Evolutionary conservation across 1,140 invertebrate species (phyloP).

Genomic region (Drosophila hydei): DNA sequence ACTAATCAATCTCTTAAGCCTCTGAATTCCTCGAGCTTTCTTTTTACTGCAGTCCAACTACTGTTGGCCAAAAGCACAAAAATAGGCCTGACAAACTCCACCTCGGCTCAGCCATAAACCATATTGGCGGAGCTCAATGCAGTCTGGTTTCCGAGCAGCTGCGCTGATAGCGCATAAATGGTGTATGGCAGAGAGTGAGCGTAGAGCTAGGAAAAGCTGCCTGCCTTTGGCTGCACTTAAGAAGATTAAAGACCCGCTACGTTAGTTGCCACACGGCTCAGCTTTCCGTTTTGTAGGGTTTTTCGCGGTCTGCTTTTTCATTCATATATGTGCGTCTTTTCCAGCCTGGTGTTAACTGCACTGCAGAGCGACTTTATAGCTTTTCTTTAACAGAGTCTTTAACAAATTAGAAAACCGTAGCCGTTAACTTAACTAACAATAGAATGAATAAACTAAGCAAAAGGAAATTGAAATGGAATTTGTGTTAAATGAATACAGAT

Average conservation of each 20-base stretch:
- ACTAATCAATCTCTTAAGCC: too few species aligned
- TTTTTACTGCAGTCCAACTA: neutral
- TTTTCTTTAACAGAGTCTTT: neutral
- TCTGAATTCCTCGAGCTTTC: neutral
- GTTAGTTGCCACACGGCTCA: constrained; percentile 42
- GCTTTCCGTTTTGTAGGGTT: constrained; percentile 44
- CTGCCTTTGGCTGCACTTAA: constrained; percentile 52
- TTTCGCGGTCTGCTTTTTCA: constrained; percentile 45
- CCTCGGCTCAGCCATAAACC: constrained; percentile 19
- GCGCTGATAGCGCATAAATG: constrained; percentile 30
- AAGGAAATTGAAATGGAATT: too few species aligned
- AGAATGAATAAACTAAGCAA: neutral
- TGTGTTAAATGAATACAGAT: neutral
- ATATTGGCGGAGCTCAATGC: constrained; percentile 22
- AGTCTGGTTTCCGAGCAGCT: constrained; percentile 38
- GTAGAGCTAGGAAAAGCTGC: neutral
- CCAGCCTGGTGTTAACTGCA: constrained; percentile 23
- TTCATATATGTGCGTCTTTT: constrained; percentile 26
- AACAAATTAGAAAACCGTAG: too few species aligned
- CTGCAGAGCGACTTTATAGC: constrained; percentile 19
- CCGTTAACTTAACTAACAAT: too few species aligned
- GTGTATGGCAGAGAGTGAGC: neutral
- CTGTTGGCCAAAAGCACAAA: neutral
- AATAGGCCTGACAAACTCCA: constrained; percentile 9
- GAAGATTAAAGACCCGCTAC: constrained; percentile 69